Evolutionary conservation across 2,888 invertebrate species (phyloP), one percentile per base, ranked within the genome.

Genomic region (Drosophila maculinotata): DNA sequence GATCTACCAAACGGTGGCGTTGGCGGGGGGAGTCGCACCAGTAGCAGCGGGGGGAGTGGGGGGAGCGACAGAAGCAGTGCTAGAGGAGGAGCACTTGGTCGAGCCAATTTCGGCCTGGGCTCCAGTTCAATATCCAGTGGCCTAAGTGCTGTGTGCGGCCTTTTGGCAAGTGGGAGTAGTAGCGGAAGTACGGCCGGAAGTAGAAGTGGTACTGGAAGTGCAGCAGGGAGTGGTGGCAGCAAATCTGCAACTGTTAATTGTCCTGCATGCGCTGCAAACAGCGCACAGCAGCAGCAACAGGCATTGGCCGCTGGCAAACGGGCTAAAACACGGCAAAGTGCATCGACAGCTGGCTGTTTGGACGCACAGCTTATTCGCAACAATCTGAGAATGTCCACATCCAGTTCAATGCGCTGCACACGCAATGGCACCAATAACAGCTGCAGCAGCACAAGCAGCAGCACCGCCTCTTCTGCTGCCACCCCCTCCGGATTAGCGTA

Each of bases 321-420:
- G 20, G 15, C 52, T 3, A 82, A 87, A 60, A 30, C 70, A 4
- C 69, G 79, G 0, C 87, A 87, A 15, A 87, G 87, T 47, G 65
- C 70, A 44, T 81, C 79, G 25, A 56, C 82, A 1, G 72, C 80
- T 35, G 75, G 84, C 39, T 86, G 81, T 15, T 25, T 84, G 48
- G 81, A 82, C 64, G 64, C 78, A 6, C 81, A 86, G 42, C 76
- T 80, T 14, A 78, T 82, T 38, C 84, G 87, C 15, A 62, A 87
- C 35, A 71, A 78, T 47, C 60, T 86, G 1, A 75, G 48, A 36
- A 86, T 86, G 81, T 86, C 81, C 28, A 86, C 81, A 31, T 86
- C 81, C 1, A 83, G 78, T 20, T 81, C 81, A 0, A 83, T 86
- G 87, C 64, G 81, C 7, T 75, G 83, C 57, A 68, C 70, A 3